Conservation (phyloP, 2,113 vertebrate species). For the Erythrolamprus reginae region DNA sequence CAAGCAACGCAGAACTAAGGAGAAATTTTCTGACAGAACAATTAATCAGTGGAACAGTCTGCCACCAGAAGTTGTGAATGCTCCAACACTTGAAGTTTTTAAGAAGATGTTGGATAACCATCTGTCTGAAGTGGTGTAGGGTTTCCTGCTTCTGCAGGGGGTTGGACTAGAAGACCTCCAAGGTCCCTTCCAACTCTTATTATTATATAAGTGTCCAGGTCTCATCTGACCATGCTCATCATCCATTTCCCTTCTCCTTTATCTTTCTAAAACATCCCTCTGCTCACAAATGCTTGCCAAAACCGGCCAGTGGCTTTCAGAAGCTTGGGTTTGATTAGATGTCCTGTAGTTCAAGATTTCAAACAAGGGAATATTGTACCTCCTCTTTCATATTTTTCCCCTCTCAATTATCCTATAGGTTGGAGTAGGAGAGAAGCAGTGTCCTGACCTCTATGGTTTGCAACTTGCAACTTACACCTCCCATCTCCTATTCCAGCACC, state of each 20-base stretch:
- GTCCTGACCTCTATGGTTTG: not conserved
- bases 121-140: too few relatives aligned
- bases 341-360: not conserved
- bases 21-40: too few relatives aligned
- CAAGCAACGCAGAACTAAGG: too few relatives aligned
- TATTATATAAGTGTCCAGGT: not conserved
- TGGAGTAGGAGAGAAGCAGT: not conserved
- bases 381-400: not conserved
- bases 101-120: too few relatives aligned
- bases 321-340: not conserved
- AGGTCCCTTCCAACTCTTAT: too few relatives aligned
- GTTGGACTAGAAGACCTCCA: too few relatives aligned
- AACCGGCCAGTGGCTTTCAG: not conserved
- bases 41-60: too few relatives aligned
- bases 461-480: not conserved
- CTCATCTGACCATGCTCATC: not conserved
- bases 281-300: not conserved
- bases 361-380: not conserved
- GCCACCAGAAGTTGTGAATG: too few relatives aligned
- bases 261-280: not conserved
- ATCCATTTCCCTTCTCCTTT: not conserved
- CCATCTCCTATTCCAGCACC: not conserved
- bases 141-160: too few relatives aligned
- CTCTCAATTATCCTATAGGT: not conserved
- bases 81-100: too few relatives aligned